A percentile compares a stretch with the other conserved stretches of the same genome.
phyloP scores from a whole-genome alignment of 2,888 invertebrate species.

The Glyphotaelius pellucidus region DNA sequence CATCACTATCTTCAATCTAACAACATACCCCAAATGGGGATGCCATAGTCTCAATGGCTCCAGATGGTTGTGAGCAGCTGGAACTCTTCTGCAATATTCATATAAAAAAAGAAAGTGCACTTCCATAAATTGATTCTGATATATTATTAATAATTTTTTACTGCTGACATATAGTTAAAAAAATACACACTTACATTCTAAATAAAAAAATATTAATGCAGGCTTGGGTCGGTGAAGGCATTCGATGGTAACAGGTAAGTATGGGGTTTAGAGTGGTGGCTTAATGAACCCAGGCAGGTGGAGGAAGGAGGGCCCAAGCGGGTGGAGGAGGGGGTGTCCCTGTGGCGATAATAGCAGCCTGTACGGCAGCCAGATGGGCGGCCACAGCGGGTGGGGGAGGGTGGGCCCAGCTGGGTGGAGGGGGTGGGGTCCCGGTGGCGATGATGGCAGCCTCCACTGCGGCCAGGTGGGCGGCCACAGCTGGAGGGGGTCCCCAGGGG shows the following conservation, averaged over 20 bases:
- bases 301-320: background rate
- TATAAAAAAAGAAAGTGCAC: too few species aligned
- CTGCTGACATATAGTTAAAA: background rate
- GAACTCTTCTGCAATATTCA: too few species aligned
- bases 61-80: too few species aligned
- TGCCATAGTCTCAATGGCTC: too few species aligned
- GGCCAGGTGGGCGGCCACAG: constrained; percentile 45
- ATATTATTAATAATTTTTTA: background rate
- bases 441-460: constrained; percentile 65
- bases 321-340: background rate
- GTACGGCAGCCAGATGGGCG: constrained; percentile 60
- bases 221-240: background rate
- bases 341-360: constrained; percentile 55
- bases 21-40: too few species aligned
- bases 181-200: background rate
- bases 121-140: too few species aligned
- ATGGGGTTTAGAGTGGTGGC: background rate
- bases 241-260: background rate
- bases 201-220: background rate
- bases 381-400: constrained; percentile 45
- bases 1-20: too few species aligned
- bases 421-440: background rate
- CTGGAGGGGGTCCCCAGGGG: constrained; percentile 68
- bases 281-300: background rate
- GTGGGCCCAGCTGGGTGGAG: constrained; percentile 7